Conservation (phyloP, 2,888 invertebrate species). For the Drosophila meridiana region DNA sequence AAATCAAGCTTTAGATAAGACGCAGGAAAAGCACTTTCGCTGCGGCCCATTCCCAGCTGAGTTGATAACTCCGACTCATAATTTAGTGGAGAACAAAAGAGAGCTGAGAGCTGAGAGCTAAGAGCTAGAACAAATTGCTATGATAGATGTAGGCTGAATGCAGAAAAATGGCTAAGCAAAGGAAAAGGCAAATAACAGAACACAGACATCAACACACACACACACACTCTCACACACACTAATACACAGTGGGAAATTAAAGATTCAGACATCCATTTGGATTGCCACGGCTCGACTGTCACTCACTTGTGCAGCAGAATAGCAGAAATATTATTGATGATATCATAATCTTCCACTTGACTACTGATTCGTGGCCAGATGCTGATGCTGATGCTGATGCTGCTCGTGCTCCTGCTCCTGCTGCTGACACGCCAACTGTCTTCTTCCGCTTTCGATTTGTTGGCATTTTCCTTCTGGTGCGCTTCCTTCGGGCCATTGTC, state of each 20-base stretch:
- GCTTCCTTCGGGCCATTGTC: conserved; percentile 44
- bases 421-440: conserved; percentile 71
- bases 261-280: conserved; percentile 41
- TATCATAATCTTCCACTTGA: conserved; percentile 84
- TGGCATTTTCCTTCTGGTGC: conserved; percentile 56
- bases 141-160: conserved; percentile 24
- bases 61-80: conserved; percentile 32
- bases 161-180: conserved; percentile 4
- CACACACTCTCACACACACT: neutral
- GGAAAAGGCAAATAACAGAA: neutral
- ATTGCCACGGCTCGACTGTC: conserved; percentile 37
- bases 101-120: conserved; percentile 2
- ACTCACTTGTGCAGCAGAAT: conserved; percentile 84
- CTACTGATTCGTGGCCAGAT: conserved; percentile 76
- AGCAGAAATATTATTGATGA: conserved; percentile 83
- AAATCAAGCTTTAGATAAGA: conserved; percentile 37
- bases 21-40: conserved; percentile 4
- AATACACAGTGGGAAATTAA: conserved; percentile 22
- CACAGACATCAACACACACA: neutral
- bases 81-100: conserved; percentile 26
- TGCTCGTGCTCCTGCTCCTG: conserved; percentile 39
- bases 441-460: conserved; percentile 74
- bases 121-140: conserved; percentile 25
- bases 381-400: conserved; percentile 64
- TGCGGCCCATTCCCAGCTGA: conserved; percentile 25